phyloP scores from a whole-genome alignment of 2,888 invertebrate genomes.

The Euclidia mi region DNA sequence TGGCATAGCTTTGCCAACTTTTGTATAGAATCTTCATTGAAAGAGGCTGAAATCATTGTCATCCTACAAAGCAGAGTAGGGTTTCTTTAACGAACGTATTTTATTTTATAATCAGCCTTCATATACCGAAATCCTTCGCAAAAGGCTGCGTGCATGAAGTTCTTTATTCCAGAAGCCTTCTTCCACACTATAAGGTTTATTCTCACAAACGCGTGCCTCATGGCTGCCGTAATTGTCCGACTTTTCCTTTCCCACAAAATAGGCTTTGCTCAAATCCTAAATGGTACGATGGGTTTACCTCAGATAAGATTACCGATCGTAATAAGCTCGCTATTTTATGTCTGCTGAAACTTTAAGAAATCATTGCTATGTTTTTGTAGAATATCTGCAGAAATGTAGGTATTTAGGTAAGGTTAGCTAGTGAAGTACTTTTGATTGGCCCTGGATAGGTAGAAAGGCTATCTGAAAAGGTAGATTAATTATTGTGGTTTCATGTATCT shows the following conservation, averaged over 20 bases:
- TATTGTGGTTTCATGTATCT: no score
- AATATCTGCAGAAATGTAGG: no score
- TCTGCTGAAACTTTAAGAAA: conserved; percentile 42
- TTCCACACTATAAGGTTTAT: conserved; percentile 42
- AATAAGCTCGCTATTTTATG: conserved; percentile 44
- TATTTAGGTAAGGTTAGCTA: background rate
- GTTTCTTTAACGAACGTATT: no score
- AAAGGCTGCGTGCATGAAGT: conserved; percentile 2
- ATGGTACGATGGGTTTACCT: conserved; percentile 38
- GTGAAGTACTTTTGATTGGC: no score
- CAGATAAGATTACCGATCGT: conserved; percentile 48
- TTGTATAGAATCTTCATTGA: no score
- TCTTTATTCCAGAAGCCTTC: background rate
- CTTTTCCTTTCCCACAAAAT: conserved; percentile 39
- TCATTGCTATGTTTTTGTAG: conserved; percentile 28
- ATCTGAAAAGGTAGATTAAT: no score
- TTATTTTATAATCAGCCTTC: background rate
- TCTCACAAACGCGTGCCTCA: conserved; percentile 43
- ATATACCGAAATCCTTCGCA: background rate
- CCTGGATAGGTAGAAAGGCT: no score
- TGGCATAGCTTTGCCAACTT: no score
- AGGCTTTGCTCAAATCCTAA: conserved; percentile 51
- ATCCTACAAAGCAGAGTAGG: no score
- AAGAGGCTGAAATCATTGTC: no score
- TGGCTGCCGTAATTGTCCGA: conserved; percentile 41